Base-by-base conservation (phyloP, 2,797 vertebrate genomes). In the Aselliscus stoliczkanus region DNA sequence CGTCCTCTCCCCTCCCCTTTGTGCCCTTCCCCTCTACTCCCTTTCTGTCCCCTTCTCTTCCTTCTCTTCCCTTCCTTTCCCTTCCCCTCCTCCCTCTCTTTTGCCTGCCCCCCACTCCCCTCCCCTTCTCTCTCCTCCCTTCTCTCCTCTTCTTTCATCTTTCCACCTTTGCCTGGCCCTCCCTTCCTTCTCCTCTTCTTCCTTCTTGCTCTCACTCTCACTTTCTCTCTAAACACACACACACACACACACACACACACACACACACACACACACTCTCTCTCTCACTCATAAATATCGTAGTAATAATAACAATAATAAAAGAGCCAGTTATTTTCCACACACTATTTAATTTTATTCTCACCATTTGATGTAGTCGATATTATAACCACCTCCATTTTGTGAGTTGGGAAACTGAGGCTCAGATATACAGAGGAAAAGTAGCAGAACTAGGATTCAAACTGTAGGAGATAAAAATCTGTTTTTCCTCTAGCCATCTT, bases 371-470 rank as follows among this genome's bases (percentile, higher is more conserved):
- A 13, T 11, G 2, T 44, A 31, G 17, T 88, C 56, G 58, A 4
- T 44, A 34, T 31, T 77, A 50, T 13, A 62, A 42, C 14, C 27
- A 2, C 52, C 4, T 96, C 7, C 3, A 34, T 64, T 72, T 93
- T 83, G 65, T 3, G 29, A 37, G 4, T 2, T 81, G 64, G 52
- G n/a, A 80, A 87, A 93, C n/a, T 5, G 64, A 84, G 47, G 10
- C 9, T 93, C 18, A 76, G 65, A 39, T 15, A 77, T 37, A 72
- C 7, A 52, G n/a, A 90, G 20, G 82, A 34, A 85, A 93, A 21
- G 18, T 17, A 65, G 17, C 25, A 73, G 86, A 77, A 70, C 15
- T 79, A 31, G 1, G 5, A 44, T 76, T 81, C 20, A 25, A 29
- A 72, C 23, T 7, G 7, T 72, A 64, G 72, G 42, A 83, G 23